A percentile compares a stretch with the other conserved stretches of the same genome.
Evolutionary conservation across 2,888 invertebrate genomes (phyloP).

Genomic region (Rhagophthalmus giganteus): DNA sequence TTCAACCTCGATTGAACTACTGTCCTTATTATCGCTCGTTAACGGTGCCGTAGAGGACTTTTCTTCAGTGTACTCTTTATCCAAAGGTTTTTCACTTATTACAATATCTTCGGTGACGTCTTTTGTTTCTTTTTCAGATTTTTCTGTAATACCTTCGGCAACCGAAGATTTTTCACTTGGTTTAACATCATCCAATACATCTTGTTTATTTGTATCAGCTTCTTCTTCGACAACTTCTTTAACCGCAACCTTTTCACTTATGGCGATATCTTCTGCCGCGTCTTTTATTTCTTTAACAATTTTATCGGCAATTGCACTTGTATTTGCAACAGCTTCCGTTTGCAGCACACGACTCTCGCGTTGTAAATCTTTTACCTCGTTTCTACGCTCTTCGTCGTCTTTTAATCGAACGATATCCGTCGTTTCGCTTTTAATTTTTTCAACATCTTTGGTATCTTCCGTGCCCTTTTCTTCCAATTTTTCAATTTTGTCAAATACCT

Average conservation of each 20-base stretch:
- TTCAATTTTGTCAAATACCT: neutral
- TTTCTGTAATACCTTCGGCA: slow-evolving; percentile 5
- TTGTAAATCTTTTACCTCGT: neutral
- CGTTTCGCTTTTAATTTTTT: neutral
- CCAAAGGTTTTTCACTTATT: no score
- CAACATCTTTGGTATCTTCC: neutral
- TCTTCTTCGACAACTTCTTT: no score
- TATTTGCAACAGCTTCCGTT: slow-evolving; percentile 1
- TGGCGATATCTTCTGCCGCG: no score
- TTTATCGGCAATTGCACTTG: no score
- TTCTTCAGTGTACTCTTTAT: no score
- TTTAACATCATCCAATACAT: no score
- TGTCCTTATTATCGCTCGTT: no score
- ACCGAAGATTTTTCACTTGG: slow-evolving; percentile 20
- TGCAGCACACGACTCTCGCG: neutral
- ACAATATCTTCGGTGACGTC: slow-evolving; percentile 5
- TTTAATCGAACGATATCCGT: neutral
- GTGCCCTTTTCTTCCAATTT: slow-evolving; percentile 3
- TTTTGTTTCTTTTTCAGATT: slow-evolving; percentile 28
- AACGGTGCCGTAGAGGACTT: no score
- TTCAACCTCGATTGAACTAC: no score
- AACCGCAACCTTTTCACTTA: no score
- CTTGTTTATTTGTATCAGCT: no score
- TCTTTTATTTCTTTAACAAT: no score
- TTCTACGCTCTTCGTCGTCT: neutral